These are phyloP conservation scores for Semicossyphus pulcher DNA, from an alignment of 2,113 vertebrate genomes.

Conservation along the genomic window DNA sequence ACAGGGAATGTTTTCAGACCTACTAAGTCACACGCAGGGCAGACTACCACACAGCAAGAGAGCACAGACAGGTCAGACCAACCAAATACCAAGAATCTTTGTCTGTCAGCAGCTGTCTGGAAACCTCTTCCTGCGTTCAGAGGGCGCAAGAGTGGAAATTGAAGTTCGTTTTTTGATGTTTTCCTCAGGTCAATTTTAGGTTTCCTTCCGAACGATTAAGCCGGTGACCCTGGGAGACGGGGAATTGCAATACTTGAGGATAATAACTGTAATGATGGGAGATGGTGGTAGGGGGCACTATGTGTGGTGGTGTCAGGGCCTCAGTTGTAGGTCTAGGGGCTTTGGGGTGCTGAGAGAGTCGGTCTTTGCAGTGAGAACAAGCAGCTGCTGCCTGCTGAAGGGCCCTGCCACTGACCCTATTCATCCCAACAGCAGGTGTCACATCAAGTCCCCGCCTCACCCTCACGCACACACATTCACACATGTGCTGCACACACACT, in stretches of 20 bases:
- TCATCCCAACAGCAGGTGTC: constrained; percentile 86
- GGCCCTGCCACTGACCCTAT: constrained; percentile 83
- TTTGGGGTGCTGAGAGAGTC: constrained; percentile 58
- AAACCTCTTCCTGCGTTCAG: constrained; percentile 71
- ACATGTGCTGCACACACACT: constrained; percentile 42
- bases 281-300: constrained; percentile 70
- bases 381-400: constrained; percentile 82
- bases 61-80: constrained; percentile 80
- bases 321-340: constrained; percentile 36
- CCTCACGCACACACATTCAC: constrained; percentile 58
- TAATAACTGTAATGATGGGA: constrained; percentile 74
- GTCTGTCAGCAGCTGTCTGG: constrained; percentile 78
- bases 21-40: constrained; percentile 70
- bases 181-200: constrained; percentile 69
- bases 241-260: constrained; percentile 46
- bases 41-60: constrained; percentile 81
- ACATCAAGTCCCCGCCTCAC: constrained; percentile 71
- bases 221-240: constrained; percentile 50
- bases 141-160: constrained; percentile 63
- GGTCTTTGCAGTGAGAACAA: constrained; percentile 79
- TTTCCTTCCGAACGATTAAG: constrained; percentile 67
- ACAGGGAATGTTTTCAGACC: constrained; percentile 76
- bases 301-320: constrained; percentile 56
- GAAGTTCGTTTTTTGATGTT: constrained; percentile 72
- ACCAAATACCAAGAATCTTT: constrained; percentile 75